Evolutionary conservation across 2,888 invertebrate species (phyloP).

Genomic region (Sycophila texana): DNA sequence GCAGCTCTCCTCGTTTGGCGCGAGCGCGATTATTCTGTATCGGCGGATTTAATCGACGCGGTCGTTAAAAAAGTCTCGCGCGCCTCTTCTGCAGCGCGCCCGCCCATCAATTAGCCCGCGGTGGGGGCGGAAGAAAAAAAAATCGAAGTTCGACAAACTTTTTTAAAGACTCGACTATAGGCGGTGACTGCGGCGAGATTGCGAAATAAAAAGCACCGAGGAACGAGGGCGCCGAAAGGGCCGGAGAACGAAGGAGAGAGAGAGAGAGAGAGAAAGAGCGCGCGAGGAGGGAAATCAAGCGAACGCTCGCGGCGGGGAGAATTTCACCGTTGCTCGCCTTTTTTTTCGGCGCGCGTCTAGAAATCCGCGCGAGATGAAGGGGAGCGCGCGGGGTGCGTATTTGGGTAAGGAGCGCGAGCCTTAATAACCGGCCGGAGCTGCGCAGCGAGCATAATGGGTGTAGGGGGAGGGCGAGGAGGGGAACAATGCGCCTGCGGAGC

Average conservation of each 20-base stretch:
- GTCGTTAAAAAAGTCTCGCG: conserved; percentile 49
- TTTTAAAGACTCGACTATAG: conserved; percentile 38
- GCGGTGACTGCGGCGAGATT: conserved; percentile 18
- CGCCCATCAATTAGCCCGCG: not conserved
- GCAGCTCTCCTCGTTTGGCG: conserved; percentile 2
- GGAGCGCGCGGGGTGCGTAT: not conserved
- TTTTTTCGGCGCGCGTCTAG: no score
- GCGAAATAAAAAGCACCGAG: conserved; percentile 34
- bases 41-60: conserved; percentile 47
- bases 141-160: conserved; percentile 45
- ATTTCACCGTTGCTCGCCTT: no score
- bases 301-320: not conserved
- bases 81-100: not conserved
- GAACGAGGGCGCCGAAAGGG: not conserved
- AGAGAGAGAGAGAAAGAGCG: not conserved
- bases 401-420: conserved; percentile 19
- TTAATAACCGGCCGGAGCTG: conserved; percentile 29
- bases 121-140: not conserved
- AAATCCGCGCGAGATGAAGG: not conserved
- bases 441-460: conserved; percentile 7
- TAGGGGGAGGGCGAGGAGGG: not conserved
- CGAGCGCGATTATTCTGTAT: conserved; percentile 23
- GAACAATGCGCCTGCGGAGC: conserved; percentile 35
- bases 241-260: not conserved
- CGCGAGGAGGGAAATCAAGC: not conserved